These are phyloP conservation scores for Regulus satrapa DNA, from an alignment of 2,113 vertebrate species.

Conservation along the genomic window DNA sequence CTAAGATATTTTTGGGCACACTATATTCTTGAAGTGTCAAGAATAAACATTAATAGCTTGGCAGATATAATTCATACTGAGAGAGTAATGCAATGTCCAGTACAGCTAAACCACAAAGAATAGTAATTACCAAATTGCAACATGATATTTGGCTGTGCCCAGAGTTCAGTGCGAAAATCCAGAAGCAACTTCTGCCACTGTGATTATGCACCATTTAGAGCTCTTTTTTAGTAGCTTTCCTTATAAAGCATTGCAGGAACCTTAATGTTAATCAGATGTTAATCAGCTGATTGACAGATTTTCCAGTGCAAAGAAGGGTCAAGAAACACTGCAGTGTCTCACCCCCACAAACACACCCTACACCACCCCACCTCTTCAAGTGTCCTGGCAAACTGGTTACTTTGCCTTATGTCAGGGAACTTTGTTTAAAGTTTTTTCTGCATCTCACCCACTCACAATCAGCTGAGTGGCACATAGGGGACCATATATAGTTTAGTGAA, in stretches of 20 bases:
- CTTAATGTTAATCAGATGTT: no score
- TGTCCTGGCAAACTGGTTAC: neutral
- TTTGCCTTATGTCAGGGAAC: neutral
- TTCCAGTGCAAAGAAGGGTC: neutral
- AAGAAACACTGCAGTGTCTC: neutral
- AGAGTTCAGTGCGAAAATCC: neutral
- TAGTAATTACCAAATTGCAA: neutral
- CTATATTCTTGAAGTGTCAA: neutral
- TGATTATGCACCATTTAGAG: neutral
- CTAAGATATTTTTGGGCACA: neutral
- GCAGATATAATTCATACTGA: neutral
- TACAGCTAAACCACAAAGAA: neutral
- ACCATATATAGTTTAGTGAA: neutral
- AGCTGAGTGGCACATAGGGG: neutral
- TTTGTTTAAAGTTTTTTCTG: neutral
- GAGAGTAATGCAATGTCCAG: neutral
- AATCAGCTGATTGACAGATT: neutral
- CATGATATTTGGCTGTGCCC: neutral
- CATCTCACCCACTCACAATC: neutral
- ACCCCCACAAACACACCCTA: neutral
- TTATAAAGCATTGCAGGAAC: neutral
- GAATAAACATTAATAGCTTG: neutral
- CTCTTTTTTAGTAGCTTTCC: neutral
- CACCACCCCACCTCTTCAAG: neutral
- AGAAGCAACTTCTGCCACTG: neutral